A percentile compares a stretch with the other conserved stretches of the same genome.
Evolutionary conservation across 2,888 invertebrate species (phyloP).

Genomic region (Steromphala cineraria): DNA sequence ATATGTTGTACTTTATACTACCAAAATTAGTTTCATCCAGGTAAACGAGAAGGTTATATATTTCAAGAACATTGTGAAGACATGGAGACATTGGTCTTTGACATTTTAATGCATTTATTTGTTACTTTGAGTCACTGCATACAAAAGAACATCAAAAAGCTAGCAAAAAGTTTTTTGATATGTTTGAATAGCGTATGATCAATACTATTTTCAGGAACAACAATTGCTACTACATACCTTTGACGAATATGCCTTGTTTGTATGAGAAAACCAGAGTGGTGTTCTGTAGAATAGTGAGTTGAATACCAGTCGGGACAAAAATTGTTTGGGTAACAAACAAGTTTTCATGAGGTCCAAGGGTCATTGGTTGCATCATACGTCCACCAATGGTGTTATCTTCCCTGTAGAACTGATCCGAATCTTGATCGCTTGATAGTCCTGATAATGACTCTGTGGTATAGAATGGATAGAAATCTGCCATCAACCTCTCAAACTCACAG

Average conservation of each 20-base stretch:
- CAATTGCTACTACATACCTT: background rate
- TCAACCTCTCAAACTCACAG: background rate
- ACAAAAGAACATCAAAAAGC: too few relatives aligned
- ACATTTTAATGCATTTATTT: too few relatives aligned
- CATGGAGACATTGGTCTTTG: too few relatives aligned
- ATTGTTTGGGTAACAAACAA: background rate
- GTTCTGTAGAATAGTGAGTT: background rate
- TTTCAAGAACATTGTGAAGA: too few relatives aligned
- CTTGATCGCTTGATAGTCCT: background rate
- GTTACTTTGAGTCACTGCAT: too few relatives aligned
- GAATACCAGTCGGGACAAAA: background rate
- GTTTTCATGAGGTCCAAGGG: background rate
- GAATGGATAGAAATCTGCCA: background rate
- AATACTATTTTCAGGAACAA: background rate
- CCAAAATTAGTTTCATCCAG: too few relatives aligned
- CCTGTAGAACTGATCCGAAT: background rate
- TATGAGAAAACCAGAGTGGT: background rate
- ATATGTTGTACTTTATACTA: too few relatives aligned
- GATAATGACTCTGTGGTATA: background rate
- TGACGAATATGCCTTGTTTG: constrained; percentile 7
- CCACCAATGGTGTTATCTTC: background rate
- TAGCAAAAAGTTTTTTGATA: too few relatives aligned
- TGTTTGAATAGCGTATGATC: too few relatives aligned
- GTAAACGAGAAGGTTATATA: too few relatives aligned
- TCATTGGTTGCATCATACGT: background rate